Conservation (phyloP, 2,113 vertebrate species). For the Heterotilapia buettikoferi region DNA sequence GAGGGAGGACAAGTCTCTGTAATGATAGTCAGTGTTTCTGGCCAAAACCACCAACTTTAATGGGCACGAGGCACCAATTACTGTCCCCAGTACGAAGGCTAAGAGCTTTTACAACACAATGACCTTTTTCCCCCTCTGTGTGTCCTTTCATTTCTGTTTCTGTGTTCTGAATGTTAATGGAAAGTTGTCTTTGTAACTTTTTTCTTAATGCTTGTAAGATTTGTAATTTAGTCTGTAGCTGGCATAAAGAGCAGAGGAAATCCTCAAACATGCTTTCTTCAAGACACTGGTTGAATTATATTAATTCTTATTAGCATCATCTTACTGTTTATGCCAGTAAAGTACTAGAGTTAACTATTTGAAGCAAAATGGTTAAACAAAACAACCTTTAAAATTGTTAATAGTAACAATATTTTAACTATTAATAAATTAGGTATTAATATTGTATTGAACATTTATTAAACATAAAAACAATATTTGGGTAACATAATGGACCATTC, state of each 20-base stretch:
- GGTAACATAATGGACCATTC: neutral
- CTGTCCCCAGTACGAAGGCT: neutral
- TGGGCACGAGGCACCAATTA: slow-evolving; percentile 6
- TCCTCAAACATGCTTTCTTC: neutral
- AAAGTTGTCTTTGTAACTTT: neutral
- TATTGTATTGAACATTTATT: neutral
- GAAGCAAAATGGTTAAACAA: neutral
- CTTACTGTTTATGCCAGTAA: neutral
- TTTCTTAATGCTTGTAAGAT: neutral
- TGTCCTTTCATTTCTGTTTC: neutral
- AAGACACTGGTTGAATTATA: neutral
- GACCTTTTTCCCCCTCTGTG: neutral
- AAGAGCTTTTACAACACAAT: neutral
- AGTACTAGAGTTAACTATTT: neutral
- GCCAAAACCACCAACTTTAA: slow-evolving; percentile 2
- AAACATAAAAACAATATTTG: neutral
- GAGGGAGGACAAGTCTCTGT: slow-evolving; percentile 30
- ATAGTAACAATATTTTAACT: neutral
- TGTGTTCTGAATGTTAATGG: neutral
- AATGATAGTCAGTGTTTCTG: slow-evolving; percentile 17
- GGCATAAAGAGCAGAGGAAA: neutral
- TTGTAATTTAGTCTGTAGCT: neutral
- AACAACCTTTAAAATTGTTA: rapidly evolving
- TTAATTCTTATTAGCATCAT: neutral
- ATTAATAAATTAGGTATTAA: neutral